Base-by-base conservation (phyloP, 2,888 invertebrate species). In the Drosophila sordidapex region DNA sequence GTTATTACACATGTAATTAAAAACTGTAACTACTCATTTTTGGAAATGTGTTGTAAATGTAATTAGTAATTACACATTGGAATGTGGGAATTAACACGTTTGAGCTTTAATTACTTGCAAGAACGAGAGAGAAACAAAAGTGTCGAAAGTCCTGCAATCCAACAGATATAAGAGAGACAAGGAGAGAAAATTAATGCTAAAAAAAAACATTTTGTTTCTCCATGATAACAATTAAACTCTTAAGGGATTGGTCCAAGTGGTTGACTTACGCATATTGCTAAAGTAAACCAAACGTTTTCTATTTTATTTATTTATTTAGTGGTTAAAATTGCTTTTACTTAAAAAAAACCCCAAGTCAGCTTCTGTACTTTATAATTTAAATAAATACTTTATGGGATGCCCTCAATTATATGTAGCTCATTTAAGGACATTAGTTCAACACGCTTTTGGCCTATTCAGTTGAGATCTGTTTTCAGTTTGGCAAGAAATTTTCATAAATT, bases 1-100 rank as follows among this genome's bases (percentile, higher is more conserved):
- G 75, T 58, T 60, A 35, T 67, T 52, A 63, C 62, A 60, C 52
- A 29, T 82, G 87, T 74, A 82, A 87, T 82, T 79, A 79, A 71
- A 63, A 64, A 60, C 35, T 53, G 54, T 58, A 65, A 54, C 56
- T 63, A 48, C 31, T 18, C 18, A 58, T 54, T 33, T 35, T 21
- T 27, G 27, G 2, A 18, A 67, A 36, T 35, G 57, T 48, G 52
- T 53, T 64, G 56, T 36, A 68, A 71, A 73, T 75, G 52, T 79
- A 79, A 82, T 74, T 81, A 67, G 40, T 74, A 82, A 84, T 79
- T 69, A 38, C 66, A n/a, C 18, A 36, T 18, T 25, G 35, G 25
- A 35, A 18, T 25, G 7, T n/a, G 31, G 35, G 29, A 36, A 53
- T 63, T 63, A 27, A 54, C 38, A n/a, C 27, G 27, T 27, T 3